Conservation (phyloP, 2,797 vertebrate genomes). For the Falco peregrinus region DNA sequence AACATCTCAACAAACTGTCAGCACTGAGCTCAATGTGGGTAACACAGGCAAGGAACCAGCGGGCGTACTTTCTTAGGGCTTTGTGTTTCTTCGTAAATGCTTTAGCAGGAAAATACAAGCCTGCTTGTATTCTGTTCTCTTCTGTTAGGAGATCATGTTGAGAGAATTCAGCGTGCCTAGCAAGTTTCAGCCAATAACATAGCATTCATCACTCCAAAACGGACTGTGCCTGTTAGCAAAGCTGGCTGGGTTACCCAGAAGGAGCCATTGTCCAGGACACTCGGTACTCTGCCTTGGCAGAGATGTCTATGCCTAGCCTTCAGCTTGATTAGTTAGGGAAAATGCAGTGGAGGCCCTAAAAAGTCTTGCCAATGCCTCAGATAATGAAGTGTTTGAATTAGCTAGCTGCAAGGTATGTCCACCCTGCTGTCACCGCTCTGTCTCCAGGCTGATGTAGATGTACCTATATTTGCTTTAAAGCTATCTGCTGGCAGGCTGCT, state of each 20-base stretch:
- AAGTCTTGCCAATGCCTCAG: background rate
- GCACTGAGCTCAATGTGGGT: conserved; percentile 8
- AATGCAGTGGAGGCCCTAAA: conserved; percentile 7
- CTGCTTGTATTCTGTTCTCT: conserved; percentile 5
- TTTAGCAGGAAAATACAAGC: conserved; percentile 38
- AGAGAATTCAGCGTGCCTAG: background rate
- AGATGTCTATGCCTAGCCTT: background rate
- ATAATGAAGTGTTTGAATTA: background rate
- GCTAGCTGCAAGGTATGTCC: background rate
- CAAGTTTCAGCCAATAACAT: conserved; percentile 2
- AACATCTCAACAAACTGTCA: conserved; percentile 33
- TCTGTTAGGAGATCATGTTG: conserved; percentile 34
- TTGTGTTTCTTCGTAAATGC: conserved; percentile 1
- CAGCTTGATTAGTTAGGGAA: conserved; percentile 48
- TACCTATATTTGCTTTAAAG: background rate
- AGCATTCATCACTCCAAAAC: conserved; percentile 17
- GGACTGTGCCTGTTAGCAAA: background rate
- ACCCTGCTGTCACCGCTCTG: background rate
- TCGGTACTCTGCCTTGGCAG: conserved; percentile 25
- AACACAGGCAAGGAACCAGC: conserved; percentile 13
- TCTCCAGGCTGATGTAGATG: background rate
- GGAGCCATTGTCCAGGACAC: background rate
- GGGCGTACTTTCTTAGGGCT: background rate
- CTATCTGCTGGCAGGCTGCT: background rate
- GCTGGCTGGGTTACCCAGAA: conserved; percentile 5